A percentile compares a stretch with the other conserved stretches of the same genome.
Conservation (phyloP, 1,140 invertebrate genomes). For the Lamellibrachia luymesi region DNA sequence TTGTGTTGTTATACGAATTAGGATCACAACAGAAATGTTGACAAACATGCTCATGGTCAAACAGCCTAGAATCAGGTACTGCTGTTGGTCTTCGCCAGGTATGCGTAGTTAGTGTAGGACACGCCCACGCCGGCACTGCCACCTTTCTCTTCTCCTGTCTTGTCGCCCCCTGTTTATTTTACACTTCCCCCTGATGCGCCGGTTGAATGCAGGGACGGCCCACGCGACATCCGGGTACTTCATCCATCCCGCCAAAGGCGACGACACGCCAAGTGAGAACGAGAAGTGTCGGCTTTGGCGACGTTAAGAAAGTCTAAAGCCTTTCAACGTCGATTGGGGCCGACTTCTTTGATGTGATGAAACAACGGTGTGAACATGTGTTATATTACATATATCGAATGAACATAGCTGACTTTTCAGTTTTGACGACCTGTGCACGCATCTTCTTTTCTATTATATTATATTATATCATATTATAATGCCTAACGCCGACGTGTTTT, state of each 20-base stretch:
- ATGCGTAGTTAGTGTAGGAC: background rate
- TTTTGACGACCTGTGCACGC: background rate
- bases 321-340: background rate
- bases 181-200: background rate
- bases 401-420: background rate
- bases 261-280: background rate
- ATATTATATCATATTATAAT: no score
- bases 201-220: background rate
- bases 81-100: background rate
- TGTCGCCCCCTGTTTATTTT: background rate
- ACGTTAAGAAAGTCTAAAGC: background rate
- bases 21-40: background rate
- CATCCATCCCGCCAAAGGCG: background rate
- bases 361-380: background rate
- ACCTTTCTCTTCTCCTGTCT: background rate
- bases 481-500: background rate
- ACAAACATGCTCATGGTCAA: background rate
- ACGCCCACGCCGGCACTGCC: background rate
- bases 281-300: background rate
- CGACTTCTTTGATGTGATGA: background rate
- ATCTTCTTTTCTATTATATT: background rate
- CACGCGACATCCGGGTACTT: background rate
- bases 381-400: background rate
- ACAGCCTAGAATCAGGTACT: background rate
- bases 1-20: background rate